Evolutionary conservation across 35 echinoderm and acorn worm genomes (phyloP).

Genomic region (Strongylocentrotus purpuratus): DNA sequence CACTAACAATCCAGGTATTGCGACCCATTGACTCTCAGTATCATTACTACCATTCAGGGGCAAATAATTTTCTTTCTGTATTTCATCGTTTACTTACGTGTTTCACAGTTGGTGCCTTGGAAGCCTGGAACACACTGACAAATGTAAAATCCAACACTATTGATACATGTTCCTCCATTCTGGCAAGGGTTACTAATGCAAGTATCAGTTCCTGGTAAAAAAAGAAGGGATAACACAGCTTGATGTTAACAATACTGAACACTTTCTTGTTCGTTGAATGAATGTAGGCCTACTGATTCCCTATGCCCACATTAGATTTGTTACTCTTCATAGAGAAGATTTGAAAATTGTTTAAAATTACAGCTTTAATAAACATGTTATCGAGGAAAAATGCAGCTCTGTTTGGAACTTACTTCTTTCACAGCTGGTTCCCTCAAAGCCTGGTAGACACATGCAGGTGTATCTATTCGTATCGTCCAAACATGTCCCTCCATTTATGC

Average conservation of each 20-base stretch:
- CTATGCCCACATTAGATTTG: not conserved
- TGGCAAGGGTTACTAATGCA: not conserved
- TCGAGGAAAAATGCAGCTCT: no score
- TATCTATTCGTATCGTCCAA: slow-evolving; percentile 8
- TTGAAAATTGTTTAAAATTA: not conserved
- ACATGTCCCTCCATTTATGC: slow-evolving; percentile 65
- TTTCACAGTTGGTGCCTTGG: not conserved
- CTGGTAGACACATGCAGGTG: slow-evolving; percentile 45
- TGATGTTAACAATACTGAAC: no score
- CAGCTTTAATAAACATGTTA: not conserved
- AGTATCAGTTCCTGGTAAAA: not conserved
- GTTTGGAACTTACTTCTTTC: slow-evolving; percentile 53
- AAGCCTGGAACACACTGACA: not conserved
- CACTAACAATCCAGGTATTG: no score
- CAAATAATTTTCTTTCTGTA: no score
- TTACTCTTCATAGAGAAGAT: not conserved
- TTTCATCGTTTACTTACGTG: not conserved
- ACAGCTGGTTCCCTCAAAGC: slow-evolving; percentile 48
- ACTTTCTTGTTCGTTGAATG: no score
- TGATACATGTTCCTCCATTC: slow-evolving; percentile 12
- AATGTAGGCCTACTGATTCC: not conserved
- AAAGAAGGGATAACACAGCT: not conserved
- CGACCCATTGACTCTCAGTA: no score
- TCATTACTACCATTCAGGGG: no score
- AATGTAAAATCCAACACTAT: not conserved